phyloP scores from a whole-genome alignment of 2,888 invertebrate species.

The Polyommatus iphigenia region DNA sequence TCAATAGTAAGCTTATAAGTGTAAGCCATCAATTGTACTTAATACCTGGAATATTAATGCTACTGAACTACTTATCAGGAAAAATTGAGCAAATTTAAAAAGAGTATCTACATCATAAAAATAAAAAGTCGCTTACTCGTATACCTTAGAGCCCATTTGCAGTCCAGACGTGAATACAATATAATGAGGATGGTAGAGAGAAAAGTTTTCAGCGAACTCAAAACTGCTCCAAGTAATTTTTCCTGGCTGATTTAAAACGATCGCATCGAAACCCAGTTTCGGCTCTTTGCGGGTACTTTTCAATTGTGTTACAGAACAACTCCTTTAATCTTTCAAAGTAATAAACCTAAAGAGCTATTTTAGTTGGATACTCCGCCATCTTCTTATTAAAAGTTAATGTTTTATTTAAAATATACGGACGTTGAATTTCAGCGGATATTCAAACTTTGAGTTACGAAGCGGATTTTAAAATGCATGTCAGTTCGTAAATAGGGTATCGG shows the following conservation, averaged over 20 bases:
- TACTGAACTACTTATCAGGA: no score
- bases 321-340: conserved; percentile 43
- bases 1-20: no score
- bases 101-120: background rate
- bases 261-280: conserved; percentile 60
- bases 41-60: no score
- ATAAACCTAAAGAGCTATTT: conserved; percentile 31
- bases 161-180: conserved; percentile 72
- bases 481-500: background rate
- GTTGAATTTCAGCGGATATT: conserved; percentile 21
- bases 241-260: conserved; percentile 72
- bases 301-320: conserved; percentile 44
- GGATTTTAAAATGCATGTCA: conserved; percentile 18
- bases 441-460: conserved; percentile 7
- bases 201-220: conserved; percentile 67
- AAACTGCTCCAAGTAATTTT: conserved; percentile 73
- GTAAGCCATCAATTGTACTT: no score
- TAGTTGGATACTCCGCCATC: conserved; percentile 31
- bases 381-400: conserved; percentile 29
- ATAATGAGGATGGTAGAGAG: conserved; percentile 69
- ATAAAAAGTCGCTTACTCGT: conserved; percentile 32
- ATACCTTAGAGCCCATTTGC: conserved; percentile 34
- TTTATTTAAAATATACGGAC: conserved; percentile 26
- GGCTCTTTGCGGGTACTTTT: conserved; percentile 51
- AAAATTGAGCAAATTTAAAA: no score